phyloP scores from a whole-genome alignment of 2,888 invertebrate genomes.

The Subacronicta megacephala region DNA sequence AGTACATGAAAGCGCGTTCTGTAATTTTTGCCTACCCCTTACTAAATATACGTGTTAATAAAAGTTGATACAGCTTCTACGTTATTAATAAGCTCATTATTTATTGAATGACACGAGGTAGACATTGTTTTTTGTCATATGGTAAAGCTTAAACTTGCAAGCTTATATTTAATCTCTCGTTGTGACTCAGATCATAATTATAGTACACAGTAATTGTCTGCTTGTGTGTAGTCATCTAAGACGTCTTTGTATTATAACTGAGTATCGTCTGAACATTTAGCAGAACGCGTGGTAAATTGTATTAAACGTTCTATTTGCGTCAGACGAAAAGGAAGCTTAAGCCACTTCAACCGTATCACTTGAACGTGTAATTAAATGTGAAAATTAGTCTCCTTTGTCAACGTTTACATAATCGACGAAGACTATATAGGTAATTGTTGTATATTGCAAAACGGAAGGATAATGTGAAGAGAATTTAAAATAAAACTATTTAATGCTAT shows the following conservation, averaged over 20 bases:
- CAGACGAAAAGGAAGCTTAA: background rate
- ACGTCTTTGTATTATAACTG: constrained; percentile 31
- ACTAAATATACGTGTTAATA: no score
- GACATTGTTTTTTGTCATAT: no score
- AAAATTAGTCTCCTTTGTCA: no score
- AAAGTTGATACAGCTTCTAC: no score
- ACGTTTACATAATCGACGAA: no score
- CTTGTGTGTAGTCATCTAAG: constrained; percentile 26
- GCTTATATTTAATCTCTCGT: background rate
- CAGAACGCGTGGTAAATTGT: constrained; percentile 6
- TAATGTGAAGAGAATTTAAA: background rate
- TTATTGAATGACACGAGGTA: no score
- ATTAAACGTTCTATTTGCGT: background rate
- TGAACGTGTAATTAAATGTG: background rate
- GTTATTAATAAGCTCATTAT: no score
- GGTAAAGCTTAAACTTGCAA: background rate
- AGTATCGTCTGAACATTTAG: constrained; percentile 2
- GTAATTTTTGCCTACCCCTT: no score
- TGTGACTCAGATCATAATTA: constrained; percentile 17
- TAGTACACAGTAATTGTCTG: constrained; percentile 16
- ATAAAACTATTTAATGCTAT: background rate
- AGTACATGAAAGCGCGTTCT: no score
- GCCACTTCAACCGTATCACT: no score
- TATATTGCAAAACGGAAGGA: background rate
- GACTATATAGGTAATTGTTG: no score